Conservation (phyloP, 2,888 invertebrate genomes). For the Eulithis testata region DNA sequence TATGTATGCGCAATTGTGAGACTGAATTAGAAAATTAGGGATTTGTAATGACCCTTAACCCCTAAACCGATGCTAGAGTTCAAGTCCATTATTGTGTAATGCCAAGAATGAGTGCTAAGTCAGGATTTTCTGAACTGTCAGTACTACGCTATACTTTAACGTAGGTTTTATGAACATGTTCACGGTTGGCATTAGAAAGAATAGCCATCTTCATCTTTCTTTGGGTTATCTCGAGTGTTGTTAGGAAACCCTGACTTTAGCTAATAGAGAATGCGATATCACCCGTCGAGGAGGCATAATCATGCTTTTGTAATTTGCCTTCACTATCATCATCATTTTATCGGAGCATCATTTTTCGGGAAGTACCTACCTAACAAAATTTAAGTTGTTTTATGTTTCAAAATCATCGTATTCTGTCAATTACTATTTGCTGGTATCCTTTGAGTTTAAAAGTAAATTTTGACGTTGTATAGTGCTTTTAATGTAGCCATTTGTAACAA, state of each 20-base stretch:
- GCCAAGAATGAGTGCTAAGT: slow-evolving; percentile 11
- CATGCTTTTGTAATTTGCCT: background rate
- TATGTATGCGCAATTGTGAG: slow-evolving; percentile 80
- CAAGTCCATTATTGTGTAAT: slow-evolving; percentile 30
- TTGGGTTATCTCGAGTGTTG: background rate
- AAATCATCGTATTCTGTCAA: no score
- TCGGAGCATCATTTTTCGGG: background rate
- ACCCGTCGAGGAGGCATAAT: background rate
- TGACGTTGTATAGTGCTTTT: slow-evolving; percentile 38
- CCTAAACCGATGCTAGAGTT: slow-evolving; percentile 50
- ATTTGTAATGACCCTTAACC: slow-evolving; percentile 54
- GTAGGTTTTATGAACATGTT: background rate
- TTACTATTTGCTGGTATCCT: no score
- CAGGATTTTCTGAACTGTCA: background rate
- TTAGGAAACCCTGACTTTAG: slow-evolving; percentile 9
- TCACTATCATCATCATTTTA: background rate
- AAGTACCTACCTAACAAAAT: no score
- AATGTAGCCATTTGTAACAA: slow-evolving; percentile 59
- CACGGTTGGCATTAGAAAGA: background rate
- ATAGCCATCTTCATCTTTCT: no score
- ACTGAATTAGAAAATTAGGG: slow-evolving; percentile 78
- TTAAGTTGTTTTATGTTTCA: no score
- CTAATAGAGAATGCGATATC: background rate
- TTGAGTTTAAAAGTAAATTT: slow-evolving; percentile 1
- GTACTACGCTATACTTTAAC: background rate